A percentile compares a stretch with the other conserved stretches of the same genome.
phyloP scores from a whole-genome alignment of 2,113 vertebrate genomes.

The Odocoileus virginianus region DNA sequence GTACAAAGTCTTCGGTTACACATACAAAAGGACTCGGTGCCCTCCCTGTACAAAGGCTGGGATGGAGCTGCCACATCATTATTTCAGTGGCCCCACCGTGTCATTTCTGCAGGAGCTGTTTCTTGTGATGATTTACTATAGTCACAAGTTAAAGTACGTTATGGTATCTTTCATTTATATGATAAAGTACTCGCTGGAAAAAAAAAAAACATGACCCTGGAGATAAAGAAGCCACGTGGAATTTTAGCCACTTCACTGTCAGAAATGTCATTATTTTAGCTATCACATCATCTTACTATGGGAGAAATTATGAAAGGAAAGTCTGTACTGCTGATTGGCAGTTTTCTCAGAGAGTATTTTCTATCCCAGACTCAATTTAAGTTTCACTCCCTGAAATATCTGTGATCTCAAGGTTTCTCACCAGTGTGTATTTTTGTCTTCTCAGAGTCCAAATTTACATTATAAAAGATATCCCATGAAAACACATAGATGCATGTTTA shows the following conservation, averaged over 20 bases:
- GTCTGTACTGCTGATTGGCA: background rate
- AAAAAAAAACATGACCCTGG: background rate
- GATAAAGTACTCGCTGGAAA: background rate
- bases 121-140: constrained; percentile 12
- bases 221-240: background rate
- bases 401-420: background rate
- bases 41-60: constrained; percentile 79
- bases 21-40: background rate
- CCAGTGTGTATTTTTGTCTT: background rate
- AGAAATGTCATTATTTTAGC: background rate
- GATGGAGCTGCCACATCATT: constrained; percentile 72
- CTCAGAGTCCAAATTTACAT: background rate
- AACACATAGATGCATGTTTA: background rate
- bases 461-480: background rate
- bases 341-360: background rate
- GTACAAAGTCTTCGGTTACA: constrained; percentile 79
- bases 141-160: constrained; percentile 73
- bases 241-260: background rate
- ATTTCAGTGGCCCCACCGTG: background rate
- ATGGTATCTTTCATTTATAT: background rate
- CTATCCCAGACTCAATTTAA: background rate
- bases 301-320: background rate
- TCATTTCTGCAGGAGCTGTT: constrained; percentile 29
- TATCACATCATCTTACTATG: background rate
- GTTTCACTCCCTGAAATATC: background rate